Base-by-base conservation (phyloP, 2,797 vertebrate genomes). In the Acropternis orthonyx region DNA sequence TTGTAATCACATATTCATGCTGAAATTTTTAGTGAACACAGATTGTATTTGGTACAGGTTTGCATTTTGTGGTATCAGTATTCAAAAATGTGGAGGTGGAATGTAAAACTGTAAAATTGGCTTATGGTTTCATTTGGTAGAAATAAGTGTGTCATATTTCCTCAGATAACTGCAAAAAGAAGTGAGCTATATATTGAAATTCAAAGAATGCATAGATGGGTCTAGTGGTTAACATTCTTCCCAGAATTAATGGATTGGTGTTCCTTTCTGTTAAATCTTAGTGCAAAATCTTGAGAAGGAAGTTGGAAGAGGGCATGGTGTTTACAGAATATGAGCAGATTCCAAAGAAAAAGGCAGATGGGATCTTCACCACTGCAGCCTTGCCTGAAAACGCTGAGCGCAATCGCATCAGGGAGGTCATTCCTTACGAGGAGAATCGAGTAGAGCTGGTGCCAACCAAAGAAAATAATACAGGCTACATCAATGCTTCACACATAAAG, bases 401-500 rank as follows among this genome's bases (percentile, higher is more conserved):
- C 56, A 99, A 99, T 96, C 99, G 99, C 17, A 98, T 99, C 97
- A 98, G 99, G 3, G 99, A 99, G 75, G 98, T 99, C 0, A 89
- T 99, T 58, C 99, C 99, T 3, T 99, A 99, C 0, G 99, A 99
- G 92, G 98, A 99, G 96, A 99, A 99, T 77, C 97, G 99, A 4
- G 99, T 99, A 4, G 99, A 99, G 96, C 98, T 99, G 11, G 98
- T 99, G 19, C 99, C 99, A 0, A 99, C 99, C 98, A 99, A 99
- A 98, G 99, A 99, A 95, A 99, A 99, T 93, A 99, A 98, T 89
- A 99, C 99, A 0, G 99, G 99, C 85, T 99, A 99, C 97, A 99
- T 99, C 92, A 99, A 99, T 4, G 99, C 99, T 87, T 99, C 99
- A 4, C 99, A 99, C 80, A 98, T 99, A 95, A 99, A 99, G 99